Conservation (phyloP, 2,797 vertebrate species). For the Odontamblyopus lacepedii region DNA sequence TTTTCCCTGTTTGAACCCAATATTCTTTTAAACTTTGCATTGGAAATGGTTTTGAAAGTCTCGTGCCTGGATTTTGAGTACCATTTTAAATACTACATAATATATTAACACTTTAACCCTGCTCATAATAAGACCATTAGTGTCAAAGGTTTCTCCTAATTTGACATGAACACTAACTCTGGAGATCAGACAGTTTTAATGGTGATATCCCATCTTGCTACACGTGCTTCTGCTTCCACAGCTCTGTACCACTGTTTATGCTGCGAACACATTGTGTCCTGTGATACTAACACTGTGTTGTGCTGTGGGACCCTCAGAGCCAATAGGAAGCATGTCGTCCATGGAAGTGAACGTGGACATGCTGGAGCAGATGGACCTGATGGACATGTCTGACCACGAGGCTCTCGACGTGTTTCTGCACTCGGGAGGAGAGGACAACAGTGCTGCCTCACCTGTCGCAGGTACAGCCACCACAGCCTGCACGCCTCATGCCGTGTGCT, state of each 20-base stretch:
- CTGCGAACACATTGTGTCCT: background rate
- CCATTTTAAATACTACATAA: background rate
- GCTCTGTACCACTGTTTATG: background rate
- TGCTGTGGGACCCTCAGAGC: conserved; percentile 73
- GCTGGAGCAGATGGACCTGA: conserved; percentile 92
- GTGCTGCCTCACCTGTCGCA: conserved; percentile 79
- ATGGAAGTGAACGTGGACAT: conserved; percentile 97
- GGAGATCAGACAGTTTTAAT: background rate
- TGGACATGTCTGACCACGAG: conserved; percentile 92
- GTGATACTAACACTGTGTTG: conserved; percentile 11
- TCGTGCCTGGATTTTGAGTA: background rate
- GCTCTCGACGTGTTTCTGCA: conserved; percentile 89
- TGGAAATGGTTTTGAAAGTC: background rate
- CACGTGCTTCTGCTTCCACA: conserved; percentile 40
- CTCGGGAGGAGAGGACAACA: conserved; percentile 83
- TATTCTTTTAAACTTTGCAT: conserved; percentile 1
- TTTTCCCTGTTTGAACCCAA: background rate
- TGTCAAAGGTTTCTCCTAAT: background rate
- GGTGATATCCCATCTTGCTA: conserved; percentile 15
- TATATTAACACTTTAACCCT: background rate
- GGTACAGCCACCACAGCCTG: conserved; percentile 68
- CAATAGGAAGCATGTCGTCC: conserved; percentile 93
- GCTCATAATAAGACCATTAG: background rate
- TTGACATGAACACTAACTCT: background rate
- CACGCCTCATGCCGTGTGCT: background rate